These are phyloP conservation scores for Trialeurodes vaporariorum DNA, from an alignment of 1,140 invertebrate species.

Conservation along the genomic window DNA sequence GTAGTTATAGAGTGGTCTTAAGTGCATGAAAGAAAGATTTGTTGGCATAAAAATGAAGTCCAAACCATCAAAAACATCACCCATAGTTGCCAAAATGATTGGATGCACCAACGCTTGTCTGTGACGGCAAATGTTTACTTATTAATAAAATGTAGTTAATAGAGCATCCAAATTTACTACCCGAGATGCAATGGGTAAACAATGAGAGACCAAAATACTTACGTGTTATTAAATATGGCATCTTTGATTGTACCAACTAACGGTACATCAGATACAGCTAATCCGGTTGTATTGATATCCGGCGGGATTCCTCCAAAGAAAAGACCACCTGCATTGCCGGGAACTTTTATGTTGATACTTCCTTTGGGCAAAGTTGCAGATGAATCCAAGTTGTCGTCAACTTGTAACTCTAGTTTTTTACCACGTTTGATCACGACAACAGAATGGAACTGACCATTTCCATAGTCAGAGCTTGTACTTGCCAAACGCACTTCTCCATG, in stretches of 20 bases:
- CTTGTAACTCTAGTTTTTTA: constrained; percentile 46
- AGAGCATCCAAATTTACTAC: too few species aligned
- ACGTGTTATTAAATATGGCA: constrained; percentile 66
- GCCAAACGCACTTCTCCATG: constrained; percentile 42
- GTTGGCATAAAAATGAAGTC: too few species aligned
- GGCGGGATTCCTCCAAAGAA: constrained; percentile 41
- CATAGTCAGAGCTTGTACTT: constrained; percentile 28
- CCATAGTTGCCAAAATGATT: too few species aligned
- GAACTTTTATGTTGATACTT: constrained; percentile 39
- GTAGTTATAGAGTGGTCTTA: too few species aligned
- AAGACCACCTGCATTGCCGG: constrained; percentile 35
- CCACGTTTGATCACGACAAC: constrained; percentile 38
- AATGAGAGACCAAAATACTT: too few species aligned
- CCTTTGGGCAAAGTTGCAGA: constrained; percentile 40
- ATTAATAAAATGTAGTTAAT: too few species aligned
- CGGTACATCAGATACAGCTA: constrained; percentile 40
- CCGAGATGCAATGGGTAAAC: too few species aligned
- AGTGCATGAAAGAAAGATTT: too few species aligned
- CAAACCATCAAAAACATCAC: too few species aligned
- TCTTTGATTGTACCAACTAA: constrained; percentile 66
- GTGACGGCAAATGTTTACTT: too few species aligned
- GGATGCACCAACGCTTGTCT: too few species aligned
- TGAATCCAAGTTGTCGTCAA: constrained; percentile 50
- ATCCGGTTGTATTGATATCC: constrained; percentile 39
- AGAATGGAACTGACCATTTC: constrained; percentile 38